These are phyloP conservation scores for Tiliacea aurago DNA, from an alignment of 2,888 invertebrate genomes.

Conservation along the genomic window DNA sequence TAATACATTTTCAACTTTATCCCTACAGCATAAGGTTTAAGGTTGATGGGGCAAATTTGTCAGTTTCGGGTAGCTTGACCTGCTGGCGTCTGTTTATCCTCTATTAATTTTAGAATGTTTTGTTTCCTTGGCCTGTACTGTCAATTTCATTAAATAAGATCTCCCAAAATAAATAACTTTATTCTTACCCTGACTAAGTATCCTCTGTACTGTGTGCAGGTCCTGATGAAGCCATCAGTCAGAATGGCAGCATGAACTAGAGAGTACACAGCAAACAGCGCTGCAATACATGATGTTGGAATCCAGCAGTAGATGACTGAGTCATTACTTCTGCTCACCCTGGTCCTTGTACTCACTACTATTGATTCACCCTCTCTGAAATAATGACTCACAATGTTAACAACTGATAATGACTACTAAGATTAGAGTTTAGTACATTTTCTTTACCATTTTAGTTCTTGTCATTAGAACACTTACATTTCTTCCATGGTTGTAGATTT, in stretches of 20 bases:
- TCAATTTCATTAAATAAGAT: not conserved
- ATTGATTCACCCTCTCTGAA: slow-evolving; percentile 93
- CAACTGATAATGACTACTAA: not conserved
- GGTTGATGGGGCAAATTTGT: too few species aligned
- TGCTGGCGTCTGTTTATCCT: too few species aligned
- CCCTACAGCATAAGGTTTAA: too few species aligned
- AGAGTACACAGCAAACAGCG: slow-evolving; percentile 92
- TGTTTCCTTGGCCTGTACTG: not conserved
- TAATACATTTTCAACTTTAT: too few species aligned
- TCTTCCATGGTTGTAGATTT: slow-evolving; percentile 86
- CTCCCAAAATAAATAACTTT: not conserved
- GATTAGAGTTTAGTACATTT: not conserved
- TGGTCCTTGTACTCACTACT: slow-evolving; percentile 91
- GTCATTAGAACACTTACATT: slow-evolving; percentile 79
- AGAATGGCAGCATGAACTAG: slow-evolving; percentile 93
- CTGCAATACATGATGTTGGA: slow-evolving; percentile 91
- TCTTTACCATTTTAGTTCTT: too few species aligned
- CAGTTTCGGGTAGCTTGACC: too few species aligned
- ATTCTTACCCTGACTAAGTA: slow-evolving; percentile 90
- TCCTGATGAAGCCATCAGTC: slow-evolving; percentile 93
- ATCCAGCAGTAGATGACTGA: slow-evolving; percentile 93
- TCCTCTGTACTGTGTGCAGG: slow-evolving; percentile 94
- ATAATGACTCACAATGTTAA: slow-evolving; percentile 57
- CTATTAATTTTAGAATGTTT: not conserved
- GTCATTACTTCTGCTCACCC: slow-evolving; percentile 90